Conservation (phyloP, 37 sponge, comb jelly and placozoan genomes). For the Aphrocallistes beatrix region DNA sequence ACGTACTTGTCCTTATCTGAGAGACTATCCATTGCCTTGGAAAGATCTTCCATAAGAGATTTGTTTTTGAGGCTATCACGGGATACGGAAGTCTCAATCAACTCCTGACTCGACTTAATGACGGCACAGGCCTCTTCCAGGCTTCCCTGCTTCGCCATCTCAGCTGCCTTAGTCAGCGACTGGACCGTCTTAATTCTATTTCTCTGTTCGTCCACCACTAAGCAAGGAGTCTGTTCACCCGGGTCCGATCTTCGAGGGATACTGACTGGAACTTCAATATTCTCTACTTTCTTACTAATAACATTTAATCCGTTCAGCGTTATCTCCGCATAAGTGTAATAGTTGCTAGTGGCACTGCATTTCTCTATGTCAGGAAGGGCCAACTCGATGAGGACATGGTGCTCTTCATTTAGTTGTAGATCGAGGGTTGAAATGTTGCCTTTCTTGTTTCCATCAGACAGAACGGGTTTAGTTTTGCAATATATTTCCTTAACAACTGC, state of each 20-base stretch:
- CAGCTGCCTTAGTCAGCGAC: background rate
- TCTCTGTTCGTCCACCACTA: constrained; percentile 17
- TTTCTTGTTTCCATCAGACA: background rate
- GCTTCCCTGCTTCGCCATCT: background rate
- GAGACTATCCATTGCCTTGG: background rate
- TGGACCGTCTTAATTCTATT: constrained; percentile 8
- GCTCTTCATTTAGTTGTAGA: constrained; percentile 19
- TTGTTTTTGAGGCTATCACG: background rate
- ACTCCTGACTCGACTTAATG: background rate
- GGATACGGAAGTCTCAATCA: background rate
- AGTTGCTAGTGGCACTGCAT: background rate
- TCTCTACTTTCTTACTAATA: constrained; percentile 15
- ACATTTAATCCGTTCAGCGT: constrained; percentile 16
- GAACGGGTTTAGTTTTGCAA: background rate
- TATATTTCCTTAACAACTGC: background rate
- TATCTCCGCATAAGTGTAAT: background rate
- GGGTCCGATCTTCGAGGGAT: background rate
- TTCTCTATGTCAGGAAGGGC: constrained; percentile 21
- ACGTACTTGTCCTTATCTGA: background rate
- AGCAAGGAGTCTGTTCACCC: background rate
- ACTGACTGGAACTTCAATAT: background rate
- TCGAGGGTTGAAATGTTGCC: background rate
- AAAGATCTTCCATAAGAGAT: background rate
- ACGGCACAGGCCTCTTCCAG: constrained; percentile 15
- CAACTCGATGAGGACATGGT: background rate